Evolutionary conservation across 2,888 invertebrate genomes (phyloP).

Genomic region (Drosophila phalerata): DNA sequence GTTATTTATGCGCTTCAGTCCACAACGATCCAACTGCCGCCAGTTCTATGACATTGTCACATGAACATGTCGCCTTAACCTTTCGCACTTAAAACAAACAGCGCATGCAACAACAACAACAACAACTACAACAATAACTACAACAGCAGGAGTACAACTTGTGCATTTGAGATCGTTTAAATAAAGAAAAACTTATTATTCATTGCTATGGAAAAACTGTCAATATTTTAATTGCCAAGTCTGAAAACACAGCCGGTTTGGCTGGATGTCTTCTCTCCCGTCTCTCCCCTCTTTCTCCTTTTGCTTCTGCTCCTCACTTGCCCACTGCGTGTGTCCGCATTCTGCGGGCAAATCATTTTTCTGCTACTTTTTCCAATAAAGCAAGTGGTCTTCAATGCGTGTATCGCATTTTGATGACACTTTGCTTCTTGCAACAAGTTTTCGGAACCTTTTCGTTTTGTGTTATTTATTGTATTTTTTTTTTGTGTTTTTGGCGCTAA

Average conservation of each 20-base stretch:
- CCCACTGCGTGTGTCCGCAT: constrained; percentile 80
- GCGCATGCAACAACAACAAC: constrained; percentile 30
- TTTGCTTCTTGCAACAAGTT: constrained; percentile 52
- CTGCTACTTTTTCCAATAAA: constrained; percentile 80
- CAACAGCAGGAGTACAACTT: constrained; percentile 36
- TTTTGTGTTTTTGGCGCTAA: constrained; percentile 62
- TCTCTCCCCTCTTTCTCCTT: constrained; percentile 10
- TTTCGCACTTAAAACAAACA: constrained; percentile 68
- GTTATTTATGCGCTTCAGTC: constrained; percentile 81
- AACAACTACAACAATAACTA: constrained; percentile 13
- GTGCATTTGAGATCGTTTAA: constrained; percentile 53
- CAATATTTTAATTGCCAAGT: constrained; percentile 78
- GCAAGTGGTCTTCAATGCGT: constrained; percentile 75
- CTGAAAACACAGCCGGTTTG: constrained; percentile 61
- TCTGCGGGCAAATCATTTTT: constrained; percentile 72
- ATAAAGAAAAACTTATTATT: constrained; percentile 71
- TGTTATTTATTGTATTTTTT: constrained; percentile 11
- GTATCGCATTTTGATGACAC: constrained; percentile 72
- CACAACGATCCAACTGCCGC: constrained; percentile 58
- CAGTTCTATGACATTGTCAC: constrained; percentile 81
- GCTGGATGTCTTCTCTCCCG: constrained; percentile 1
- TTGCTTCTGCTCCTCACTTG: constrained; percentile 25
- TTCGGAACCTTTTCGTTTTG: constrained; percentile 62
- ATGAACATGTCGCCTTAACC: constrained; percentile 81
- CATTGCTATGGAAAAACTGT: constrained; percentile 75